A percentile compares a stretch with the other conserved stretches of the same genome.
phyloP scores from a whole-genome alignment of 2,888 invertebrate genomes.

The Neria commutata region DNA sequence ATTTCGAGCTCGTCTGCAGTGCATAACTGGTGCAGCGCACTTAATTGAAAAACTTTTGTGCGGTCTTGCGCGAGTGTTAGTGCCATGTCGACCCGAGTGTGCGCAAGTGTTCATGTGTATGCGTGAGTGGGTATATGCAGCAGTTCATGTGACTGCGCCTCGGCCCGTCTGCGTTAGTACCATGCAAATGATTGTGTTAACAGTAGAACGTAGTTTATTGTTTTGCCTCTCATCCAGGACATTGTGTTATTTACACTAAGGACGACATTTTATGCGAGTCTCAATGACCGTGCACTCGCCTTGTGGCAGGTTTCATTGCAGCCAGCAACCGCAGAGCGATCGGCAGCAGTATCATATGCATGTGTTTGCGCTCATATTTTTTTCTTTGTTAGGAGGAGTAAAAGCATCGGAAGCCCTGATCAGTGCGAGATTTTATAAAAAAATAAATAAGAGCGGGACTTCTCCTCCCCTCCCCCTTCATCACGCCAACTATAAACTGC shows the following conservation, averaged over 20 bases:
- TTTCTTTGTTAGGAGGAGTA: too few relatives aligned
- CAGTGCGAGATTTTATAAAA: too few relatives aligned
- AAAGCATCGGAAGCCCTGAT: too few relatives aligned
- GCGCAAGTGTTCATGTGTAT: too few relatives aligned
- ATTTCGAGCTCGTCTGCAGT: conserved; percentile 29
- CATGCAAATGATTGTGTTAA: too few relatives aligned
- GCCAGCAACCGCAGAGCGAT: too few relatives aligned
- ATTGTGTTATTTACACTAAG: neutral
- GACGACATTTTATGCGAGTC: neutral
- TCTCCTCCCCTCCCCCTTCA: too few relatives aligned
- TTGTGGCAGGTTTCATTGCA: neutral
- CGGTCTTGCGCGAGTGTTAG: conserved; percentile 38
- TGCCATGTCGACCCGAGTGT: conserved; percentile 10
- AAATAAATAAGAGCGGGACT: too few relatives aligned
- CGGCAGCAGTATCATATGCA: too few relatives aligned
- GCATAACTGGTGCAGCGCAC: conserved; percentile 45
- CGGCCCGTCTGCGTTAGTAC: neutral
- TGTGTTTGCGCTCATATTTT: too few relatives aligned
- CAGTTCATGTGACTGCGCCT: neutral
- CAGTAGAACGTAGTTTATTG: neutral
- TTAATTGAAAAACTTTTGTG: conserved; percentile 46
- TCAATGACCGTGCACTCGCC: too few relatives aligned
- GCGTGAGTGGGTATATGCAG: conserved; percentile 10
- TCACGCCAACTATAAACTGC: too few relatives aligned
- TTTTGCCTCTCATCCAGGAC: neutral